Conservation (phyloP, 2,797 vertebrate species). For the Antrozous pallidus region DNA sequence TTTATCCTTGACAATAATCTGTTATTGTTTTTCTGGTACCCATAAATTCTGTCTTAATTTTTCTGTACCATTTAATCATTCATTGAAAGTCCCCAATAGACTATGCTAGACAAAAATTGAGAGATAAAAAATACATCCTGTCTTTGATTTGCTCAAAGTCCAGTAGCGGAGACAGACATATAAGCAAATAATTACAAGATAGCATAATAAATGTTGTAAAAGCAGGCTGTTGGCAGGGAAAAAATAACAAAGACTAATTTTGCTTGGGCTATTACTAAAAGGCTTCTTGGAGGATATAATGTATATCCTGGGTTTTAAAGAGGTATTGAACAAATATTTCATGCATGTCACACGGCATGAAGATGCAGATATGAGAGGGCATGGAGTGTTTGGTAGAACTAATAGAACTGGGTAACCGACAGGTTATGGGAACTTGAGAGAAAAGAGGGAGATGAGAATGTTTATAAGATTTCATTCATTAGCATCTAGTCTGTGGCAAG, state of each 20-base stretch:
- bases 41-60: neutral
- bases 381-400: neutral
- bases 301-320: neutral
- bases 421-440: neutral
- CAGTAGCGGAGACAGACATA: neutral
- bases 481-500: neutral
- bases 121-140: neutral
- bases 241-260: neutral
- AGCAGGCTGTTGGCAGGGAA: neutral
- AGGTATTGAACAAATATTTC: neutral
- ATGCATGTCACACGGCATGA: neutral
- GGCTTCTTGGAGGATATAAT: neutral
- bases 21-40: neutral
- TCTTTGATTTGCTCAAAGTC: neutral
- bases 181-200: neutral
- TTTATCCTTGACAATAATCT: neutral
- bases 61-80: neutral
- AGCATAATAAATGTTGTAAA: neutral
- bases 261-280: neutral
- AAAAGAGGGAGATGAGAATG: neutral
- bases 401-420: neutral
- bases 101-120: neutral
- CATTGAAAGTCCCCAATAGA: neutral
- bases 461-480: neutral
- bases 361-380: neutral